phyloP scores from a whole-genome alignment of 2,888 invertebrate species.

The Byasa hedistus region DNA sequence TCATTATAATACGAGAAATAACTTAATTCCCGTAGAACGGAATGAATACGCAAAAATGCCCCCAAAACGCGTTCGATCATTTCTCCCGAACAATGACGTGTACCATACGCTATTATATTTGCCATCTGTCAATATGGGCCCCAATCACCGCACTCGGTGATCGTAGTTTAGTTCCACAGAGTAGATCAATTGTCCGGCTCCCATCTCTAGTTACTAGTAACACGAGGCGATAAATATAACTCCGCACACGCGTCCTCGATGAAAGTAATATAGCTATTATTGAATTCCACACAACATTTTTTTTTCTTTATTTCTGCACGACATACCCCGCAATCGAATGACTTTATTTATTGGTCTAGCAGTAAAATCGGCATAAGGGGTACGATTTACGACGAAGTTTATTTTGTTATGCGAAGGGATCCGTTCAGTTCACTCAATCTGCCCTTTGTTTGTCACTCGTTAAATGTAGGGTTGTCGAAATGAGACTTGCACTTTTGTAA shows the following conservation, averaged over 20 bases:
- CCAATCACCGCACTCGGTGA: conserved; percentile 63
- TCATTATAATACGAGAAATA: conserved; percentile 54
- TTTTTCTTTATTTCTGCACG: conserved; percentile 43
- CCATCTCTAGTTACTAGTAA: conserved; percentile 57
- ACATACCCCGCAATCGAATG: conserved; percentile 60
- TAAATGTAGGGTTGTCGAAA: conserved; percentile 49
- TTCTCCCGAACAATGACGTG: conserved; percentile 58
- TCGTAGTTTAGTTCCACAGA: conserved; percentile 54
- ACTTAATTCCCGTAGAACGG: conserved; percentile 41
- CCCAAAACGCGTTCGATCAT: conserved; percentile 60
- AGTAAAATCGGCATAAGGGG: conserved; percentile 67
- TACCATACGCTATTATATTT: conserved; percentile 55
- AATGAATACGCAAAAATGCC: conserved; percentile 70
- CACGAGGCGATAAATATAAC: conserved; percentile 54
- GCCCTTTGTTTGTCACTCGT: conserved; percentile 52
- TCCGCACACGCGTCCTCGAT: conserved; percentile 50
- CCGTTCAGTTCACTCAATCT: conserved; percentile 60
- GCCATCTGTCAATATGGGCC: conserved; percentile 73
- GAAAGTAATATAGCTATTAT: conserved; percentile 66
- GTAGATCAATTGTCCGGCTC: conserved; percentile 54
- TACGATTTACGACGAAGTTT: conserved; percentile 67
- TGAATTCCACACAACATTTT: conserved; percentile 39
- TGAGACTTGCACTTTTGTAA: conserved; percentile 11
- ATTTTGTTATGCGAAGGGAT: conserved; percentile 61
- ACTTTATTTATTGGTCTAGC: conserved; percentile 73